phyloP scores from a whole-genome alignment of 2,113 vertebrate genomes.

The crab-eating macaque (Macaca fascicularis) region T2T-MFA8v1.1 NC_088388.1:111907001-111907500 shows the following conservation, averaged over 20 bases:
- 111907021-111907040: not conserved
- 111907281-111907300: not conserved
- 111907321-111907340: not conserved
- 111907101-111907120: not conserved
- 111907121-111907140: not conserved
- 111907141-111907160: not conserved
- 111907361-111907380: not conserved
- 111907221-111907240: not conserved
- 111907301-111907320: not conserved
- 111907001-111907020: not conserved
- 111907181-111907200: not conserved
- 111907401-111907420: not conserved
- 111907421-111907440: not conserved
- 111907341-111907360: not conserved
- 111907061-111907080: not conserved
- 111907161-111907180: not conserved
- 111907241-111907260: not conserved
- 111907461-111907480: not conserved
- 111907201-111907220: not conserved
- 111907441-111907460: not conserved
- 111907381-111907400: not conserved
- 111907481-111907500: not conserved
- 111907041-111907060: slow-evolving; percentile 2
- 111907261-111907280: not conserved
- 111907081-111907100: not conserved